Percentiles rank a stretch among this genome's conserved stretches.
Conservation (phyloP, 2,888 invertebrate genomes). For the Luperina testacea region DNA sequence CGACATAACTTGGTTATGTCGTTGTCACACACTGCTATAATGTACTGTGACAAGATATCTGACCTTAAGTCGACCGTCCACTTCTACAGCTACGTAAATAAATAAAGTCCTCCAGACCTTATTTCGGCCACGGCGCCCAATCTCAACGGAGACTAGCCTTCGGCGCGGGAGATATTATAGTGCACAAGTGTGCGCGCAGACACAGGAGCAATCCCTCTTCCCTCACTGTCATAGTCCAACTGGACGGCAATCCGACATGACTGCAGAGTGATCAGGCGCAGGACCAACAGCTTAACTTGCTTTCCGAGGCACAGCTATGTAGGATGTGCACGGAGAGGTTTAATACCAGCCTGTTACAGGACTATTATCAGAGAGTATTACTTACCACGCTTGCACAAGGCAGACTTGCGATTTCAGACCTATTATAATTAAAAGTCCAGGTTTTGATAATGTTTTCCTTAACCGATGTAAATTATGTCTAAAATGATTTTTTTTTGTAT, state of each 20-base stretch:
- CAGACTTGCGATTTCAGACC: not conserved
- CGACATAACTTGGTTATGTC: constrained; percentile 1
- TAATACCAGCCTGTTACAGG: not conserved
- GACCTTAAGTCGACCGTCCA: not conserved
- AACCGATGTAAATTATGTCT: not conserved
- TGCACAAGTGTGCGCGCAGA: no score
- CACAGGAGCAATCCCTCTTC: no score
- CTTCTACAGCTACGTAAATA: not conserved
- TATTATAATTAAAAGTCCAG: not conserved
- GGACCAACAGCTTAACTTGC: no score
- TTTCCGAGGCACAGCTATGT: not conserved
- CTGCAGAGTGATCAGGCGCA: no score
- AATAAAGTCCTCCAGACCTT: no score
- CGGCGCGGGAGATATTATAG: no score
- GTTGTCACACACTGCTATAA: constrained; percentile 4
- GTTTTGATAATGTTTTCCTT: not conserved
- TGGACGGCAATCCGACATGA: no score
- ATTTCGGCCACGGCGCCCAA: no score
- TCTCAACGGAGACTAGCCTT: no score
- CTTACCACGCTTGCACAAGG: not conserved
- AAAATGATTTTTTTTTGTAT: not conserved
- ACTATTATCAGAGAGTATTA: not conserved
- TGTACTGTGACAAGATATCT: constrained; percentile 23
- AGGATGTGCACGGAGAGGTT: not conserved
- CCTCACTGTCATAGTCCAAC: no score